Percentiles rank a stretch among this genome's conserved stretches.
These are phyloP conservation scores for Alviniconcha marisindica DNA, from an alignment of 1,140 invertebrate species.

Conservation along the genomic window DNA sequence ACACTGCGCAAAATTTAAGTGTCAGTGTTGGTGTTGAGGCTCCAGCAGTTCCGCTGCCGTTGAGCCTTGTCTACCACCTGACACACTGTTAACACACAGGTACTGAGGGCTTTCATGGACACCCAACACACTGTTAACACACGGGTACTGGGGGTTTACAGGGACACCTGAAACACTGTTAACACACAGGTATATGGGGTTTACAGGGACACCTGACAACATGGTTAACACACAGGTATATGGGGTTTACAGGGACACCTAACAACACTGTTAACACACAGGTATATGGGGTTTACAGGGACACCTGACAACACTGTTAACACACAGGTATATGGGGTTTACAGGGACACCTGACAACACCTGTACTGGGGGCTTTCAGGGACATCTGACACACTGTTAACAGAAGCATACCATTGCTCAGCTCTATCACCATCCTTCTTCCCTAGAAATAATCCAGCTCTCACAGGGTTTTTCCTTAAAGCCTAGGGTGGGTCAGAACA, in stretches of 20 bases:
- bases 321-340: too few species aligned
- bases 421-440: too few species aligned
- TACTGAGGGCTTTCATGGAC: constrained; percentile 20
- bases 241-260: not conserved
- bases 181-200: constrained; percentile 3
- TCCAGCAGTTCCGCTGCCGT: not conserved
- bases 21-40: not conserved
- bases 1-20: constrained; percentile 18
- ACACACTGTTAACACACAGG: constrained; percentile 10
- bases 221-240: not conserved
- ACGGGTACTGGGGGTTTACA: constrained; percentile 5
- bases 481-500: too few species aligned
- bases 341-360: not conserved
- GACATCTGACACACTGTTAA: too few species aligned
- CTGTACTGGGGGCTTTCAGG: too few species aligned
- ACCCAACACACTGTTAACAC: not conserved
- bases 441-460: too few species aligned
- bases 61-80: not conserved
- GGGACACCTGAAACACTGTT: not conserved
- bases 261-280: too few species aligned
- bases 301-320: not conserved
- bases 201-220: not conserved
- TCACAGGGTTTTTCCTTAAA: too few species aligned
- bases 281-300: too few species aligned
- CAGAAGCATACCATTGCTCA: too few species aligned